Evolutionary conservation across 2,797 vertebrate genomes (phyloP).

Genomic region (Hoplostethus mediterraneus): DNA sequence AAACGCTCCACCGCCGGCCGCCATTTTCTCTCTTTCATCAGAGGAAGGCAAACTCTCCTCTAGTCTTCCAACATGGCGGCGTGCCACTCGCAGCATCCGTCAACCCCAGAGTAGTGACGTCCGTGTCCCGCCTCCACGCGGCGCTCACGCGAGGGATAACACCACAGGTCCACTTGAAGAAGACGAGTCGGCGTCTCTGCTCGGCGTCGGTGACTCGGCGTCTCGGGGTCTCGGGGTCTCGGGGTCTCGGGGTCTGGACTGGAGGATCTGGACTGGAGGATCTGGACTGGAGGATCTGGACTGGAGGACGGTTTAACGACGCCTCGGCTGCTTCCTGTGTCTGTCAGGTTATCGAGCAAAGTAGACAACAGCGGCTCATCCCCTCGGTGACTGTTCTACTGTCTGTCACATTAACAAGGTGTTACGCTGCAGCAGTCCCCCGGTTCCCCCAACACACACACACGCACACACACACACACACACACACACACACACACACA

Average conservation of each 20-base stretch:
- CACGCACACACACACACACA: conserved; percentile 17
- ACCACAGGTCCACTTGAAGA: conserved; percentile 8
- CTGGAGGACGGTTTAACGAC: conserved; percentile 51
- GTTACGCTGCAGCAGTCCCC: conserved; percentile 43
- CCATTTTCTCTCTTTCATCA: too few species aligned
- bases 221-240: too few species aligned
- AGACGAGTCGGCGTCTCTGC: background rate
- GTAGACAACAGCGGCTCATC: conserved; percentile 59
- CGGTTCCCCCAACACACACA: background rate
- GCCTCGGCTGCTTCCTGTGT: conserved; percentile 54
- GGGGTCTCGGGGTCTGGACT: too few species aligned
- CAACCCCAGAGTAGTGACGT: too few species aligned
- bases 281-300: conserved; percentile 43
- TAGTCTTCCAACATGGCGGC: too few species aligned
- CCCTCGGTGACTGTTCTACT: conserved; percentile 62
- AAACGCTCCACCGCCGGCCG: too few species aligned
- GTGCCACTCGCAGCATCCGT: too few species aligned
- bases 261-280: too few species aligned
- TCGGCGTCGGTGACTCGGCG: too few species aligned
- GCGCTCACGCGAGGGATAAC: too few species aligned
- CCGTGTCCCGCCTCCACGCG: too few species aligned
- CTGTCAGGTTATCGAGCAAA: conserved; percentile 64
- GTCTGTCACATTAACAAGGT: conserved; percentile 76
- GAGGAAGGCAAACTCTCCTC: too few species aligned
- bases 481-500: conserved; percentile 2